Base-by-base conservation (phyloP, 1,140 invertebrate species). In the Thaumatotibia leucotreta region DNA sequence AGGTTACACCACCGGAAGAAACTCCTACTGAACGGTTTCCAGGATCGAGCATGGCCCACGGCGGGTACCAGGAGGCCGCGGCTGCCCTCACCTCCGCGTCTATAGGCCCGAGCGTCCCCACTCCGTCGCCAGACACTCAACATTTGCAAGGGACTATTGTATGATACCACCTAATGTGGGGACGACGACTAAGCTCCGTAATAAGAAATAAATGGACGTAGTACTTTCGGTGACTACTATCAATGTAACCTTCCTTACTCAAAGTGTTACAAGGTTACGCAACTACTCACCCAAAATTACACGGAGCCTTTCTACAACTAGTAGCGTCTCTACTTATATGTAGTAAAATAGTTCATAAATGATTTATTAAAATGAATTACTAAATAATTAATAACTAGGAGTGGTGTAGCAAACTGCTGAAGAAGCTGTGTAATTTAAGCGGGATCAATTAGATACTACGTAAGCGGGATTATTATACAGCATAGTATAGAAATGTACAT, bases 161-260 rank as follows among this genome's bases (percentile, higher is more conserved):
- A 96, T 97, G 95, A 97, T 96, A 96, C 93, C 94, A 96, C 93
- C 95, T 96, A 49, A 96, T 96, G 95, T 96, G 95, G 95, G 95
- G 95, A 93, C 95, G 95, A 89, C 93, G 95, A 89, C 91, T 94
- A 73, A 93, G 93, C 89, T 93, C 93, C 91, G 92, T 92, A 65
- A 81, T 94, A 62, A 92, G 93, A 84, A 95, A 95, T 77, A 95
- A 94, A 79, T 94, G 94, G 93, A 93, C 94, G 76, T 94, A 93
- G 73, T 63, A 63, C 50, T 31, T 32, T 61, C 27, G 62, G 29
- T 29, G 64, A 23, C 39, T 17, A 45, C 35, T 33, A 14, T 39
- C 35, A 17, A 39, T 4, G 14, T 39, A 29, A 29, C 27, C 29
- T 8, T 32, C 49, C 22, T 23, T 65, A 65, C n/a, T 17, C 29